Base-by-base conservation (phyloP, 2,888 invertebrate genomes). In the Eubasilissa splendida region DNA sequence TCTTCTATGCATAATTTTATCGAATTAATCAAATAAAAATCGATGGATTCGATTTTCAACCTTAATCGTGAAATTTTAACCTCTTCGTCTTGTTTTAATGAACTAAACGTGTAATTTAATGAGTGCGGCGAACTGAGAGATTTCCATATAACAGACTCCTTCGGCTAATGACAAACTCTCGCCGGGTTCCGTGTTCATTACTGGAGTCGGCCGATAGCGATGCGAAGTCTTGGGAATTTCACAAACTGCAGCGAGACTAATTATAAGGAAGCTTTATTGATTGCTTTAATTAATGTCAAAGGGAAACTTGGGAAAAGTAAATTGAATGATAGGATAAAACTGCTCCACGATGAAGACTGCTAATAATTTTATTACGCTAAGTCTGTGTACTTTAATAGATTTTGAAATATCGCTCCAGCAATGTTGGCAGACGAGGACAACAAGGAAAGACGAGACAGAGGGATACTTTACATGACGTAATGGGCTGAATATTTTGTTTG, bases 81-180 rank as follows among this genome's bases (percentile, higher is more conserved):
- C 7, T 42, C 53, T 33, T 22, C 53, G 54, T 14, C 70, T 14
- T 56, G 31, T 73, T 73, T 73, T 73, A 73, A 73, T 58, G 71
- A 73, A 73, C 31, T 73, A 53, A 50, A 56, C 52, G 50, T 7
- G 71, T 73, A 73, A 73, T 73, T 73, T 73, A 73, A 73, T 73
- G 71, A 73, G 71, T 58, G 71, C 71, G 31, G 58, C 12, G 71
- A 73, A 56, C 56, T 73, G n/a, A 56, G 58, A n/a, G 42, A 68
- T 68, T 50, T 68, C 10, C 63, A 42, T 73, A n/a, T 56, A 73
- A 73, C 22, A 58, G 42, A 2, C 58, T n/a, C 9, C 31, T 10
- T 56, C 33, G 58, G 50, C 56, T 73, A 73, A 73, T 73, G 71
- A 73, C 33, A 54, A 73, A 73, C 54, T 56, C 71, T 10, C 71